Base-by-base conservation (phyloP, 2,113 vertebrate genomes). In the Gobiocypris rarus region DNA sequence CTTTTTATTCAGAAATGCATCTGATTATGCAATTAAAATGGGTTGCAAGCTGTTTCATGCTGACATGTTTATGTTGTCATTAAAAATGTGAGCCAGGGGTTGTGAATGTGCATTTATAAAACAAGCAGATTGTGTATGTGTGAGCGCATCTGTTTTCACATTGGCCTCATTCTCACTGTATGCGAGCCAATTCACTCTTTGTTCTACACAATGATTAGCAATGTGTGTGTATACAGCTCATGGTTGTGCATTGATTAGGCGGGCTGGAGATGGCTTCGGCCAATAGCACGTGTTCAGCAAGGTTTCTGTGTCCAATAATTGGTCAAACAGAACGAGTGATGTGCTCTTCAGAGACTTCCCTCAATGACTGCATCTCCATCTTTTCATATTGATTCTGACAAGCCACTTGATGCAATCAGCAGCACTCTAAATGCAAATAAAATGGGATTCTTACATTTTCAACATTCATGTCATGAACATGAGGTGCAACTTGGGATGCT, bases 351-450 rank as follows among this genome's bases (percentile, higher is more conserved):
- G 41, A 73, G 69, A 73, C 69, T 73, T 45, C 69, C 41, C 69
- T 26, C n/a, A 73, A 73, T 48, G 41, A 73, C 41, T 26, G 41
- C 70, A 45, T 48, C 69, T 48, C 41, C n/a, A 48, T 45, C 41
- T 73, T 73, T 70, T 48, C 41, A 43, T 73, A 73, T 73, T 48
- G 69, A 73, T 73, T 48, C 13, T 73, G 69, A 73, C 69, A 73
- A 73, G 69, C 69, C 41, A 73, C 41, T 73, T 73, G 11, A 73
- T 73, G n/a, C 69, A 48, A 73, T 73, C 69, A 73, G 69, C 41
- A 73, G 69, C 69, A 73, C 41, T 48, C 69, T 73, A 73, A 73
- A 73, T 73, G 69, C 69, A 48, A 45, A 73, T 73, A 45, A 71
- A 48, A 15, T 0, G 1, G 26, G 69, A 73, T 26, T 48, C 14